Evolutionary conservation across 2,888 invertebrate species (phyloP).

Genomic region (Willowsia nigromaculata): DNA sequence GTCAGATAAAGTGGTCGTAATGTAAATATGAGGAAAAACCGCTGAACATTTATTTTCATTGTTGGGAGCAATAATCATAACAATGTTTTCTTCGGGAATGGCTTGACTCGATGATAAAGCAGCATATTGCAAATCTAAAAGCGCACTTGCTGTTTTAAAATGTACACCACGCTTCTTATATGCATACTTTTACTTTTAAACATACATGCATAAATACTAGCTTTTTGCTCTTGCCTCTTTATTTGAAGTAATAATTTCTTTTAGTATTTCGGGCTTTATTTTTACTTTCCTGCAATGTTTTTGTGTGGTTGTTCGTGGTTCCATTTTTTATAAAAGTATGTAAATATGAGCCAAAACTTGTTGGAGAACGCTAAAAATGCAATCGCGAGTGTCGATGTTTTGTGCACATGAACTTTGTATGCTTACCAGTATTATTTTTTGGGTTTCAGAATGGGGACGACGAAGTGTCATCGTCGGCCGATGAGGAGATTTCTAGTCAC

Average conservation of each 20-base stretch:
- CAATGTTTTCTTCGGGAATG: slow-evolving; percentile 23
- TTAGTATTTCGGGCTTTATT: background rate
- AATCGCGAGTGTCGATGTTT: background rate
- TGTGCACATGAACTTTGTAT: background rate
- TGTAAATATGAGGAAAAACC: slow-evolving; percentile 54
- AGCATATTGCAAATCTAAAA: background rate
- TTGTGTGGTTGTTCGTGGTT: too few relatives aligned
- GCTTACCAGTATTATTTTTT: slow-evolving; percentile 29
- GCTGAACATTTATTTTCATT: slow-evolving; percentile 25
- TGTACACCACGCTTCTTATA: background rate
- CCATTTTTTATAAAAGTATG: too few relatives aligned
- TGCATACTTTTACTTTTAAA: background rate
- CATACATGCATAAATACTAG: too few relatives aligned
- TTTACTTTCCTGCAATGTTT: too few relatives aligned
- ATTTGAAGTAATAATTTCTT: background rate
- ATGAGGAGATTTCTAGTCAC: slow-evolving; percentile 73
- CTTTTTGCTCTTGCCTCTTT: background rate
- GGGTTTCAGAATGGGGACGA: slow-evolving; percentile 76
- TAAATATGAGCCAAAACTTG: too few relatives aligned
- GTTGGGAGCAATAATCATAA: slow-evolving; percentile 44
- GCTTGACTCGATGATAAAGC: slow-evolving; percentile 19
- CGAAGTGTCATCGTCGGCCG: slow-evolving; percentile 75
- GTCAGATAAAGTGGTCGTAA: slow-evolving; percentile 57
- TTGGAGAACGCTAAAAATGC: background rate
- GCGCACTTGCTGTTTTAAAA: background rate